Base-by-base conservation (phyloP, 2,888 invertebrate species). In the Catocala fraxini region DNA sequence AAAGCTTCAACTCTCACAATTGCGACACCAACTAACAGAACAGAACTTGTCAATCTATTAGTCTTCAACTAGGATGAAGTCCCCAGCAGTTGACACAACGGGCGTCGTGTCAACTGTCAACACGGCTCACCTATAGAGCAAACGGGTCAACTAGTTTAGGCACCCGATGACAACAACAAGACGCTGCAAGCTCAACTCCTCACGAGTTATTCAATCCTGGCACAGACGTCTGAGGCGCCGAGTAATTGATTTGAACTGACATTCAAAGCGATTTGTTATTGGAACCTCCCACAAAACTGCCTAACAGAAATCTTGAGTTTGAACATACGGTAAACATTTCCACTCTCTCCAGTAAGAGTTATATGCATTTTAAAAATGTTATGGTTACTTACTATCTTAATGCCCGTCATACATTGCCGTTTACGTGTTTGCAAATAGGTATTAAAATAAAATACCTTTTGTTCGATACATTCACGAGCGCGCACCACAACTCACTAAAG, bases 141-240 rank as follows among this genome's bases (percentile, higher is more conserved):
- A 79, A 70, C 68, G 69, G 65, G 66, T 60, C 73, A 73, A 78
- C 77, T 71, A 68, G 71, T 76, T 71, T 64, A 71, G 73, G 70
- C 63, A 53, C 60, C 65, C 57, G 79, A 64, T 75, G 78, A 77
- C 79, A 77, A 65, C 51, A 59, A 70, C 68, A 68, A 68, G 79
- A 70, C 60, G 63, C 52, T 65, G 33, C 51, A 58, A 63, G 51
- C 52, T 35, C 57, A 54, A 46, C 47, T 43, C 47, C 53, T 60
- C 61, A 65, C 57, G 52, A 63, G 57, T 73, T 56, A 68, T 62
- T 68, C 59, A 52, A 66, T 49, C 42, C 56, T 59, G 49, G 43
- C 39, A 65, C 46, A 51, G 53, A 62, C 51, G 45, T 55, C 54
- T 51, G 39, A 53, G 49, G 11, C 39, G 42, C 5, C 51, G 10